These are phyloP conservation scores for Rattus norvegicus DNA, from an alignment of 2,113 vertebrate species.

Conservation along the genomic window GRCr8 NC_086022.1:47409001-47409500, in stretches of 20 bases:
- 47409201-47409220: constrained; percentile 37
- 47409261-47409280: not conserved
- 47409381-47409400: not conserved
- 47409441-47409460: not conserved
- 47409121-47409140: constrained; percentile 39
- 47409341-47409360: too few species aligned
- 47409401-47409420: not conserved
- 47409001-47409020: constrained; percentile 27
- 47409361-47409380: not conserved
- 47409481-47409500: not conserved
- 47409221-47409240: constrained; percentile 13
- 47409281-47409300: not conserved
- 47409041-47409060: not conserved
- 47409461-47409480: not conserved
- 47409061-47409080: constrained; percentile 37
- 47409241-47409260: not conserved
- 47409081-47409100: constrained; percentile 19
- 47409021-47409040: not conserved
- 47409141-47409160: not conserved
- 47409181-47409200: not conserved
- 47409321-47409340: not conserved
- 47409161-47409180: not conserved
- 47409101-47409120: not conserved
- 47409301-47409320: not conserved
- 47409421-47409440: not conserved